A percentile compares a stretch with the other conserved stretches of the same genome.
Evolutionary conservation across 2,888 invertebrate species (phyloP).

Genomic region (Tetragnatha montana): DNA sequence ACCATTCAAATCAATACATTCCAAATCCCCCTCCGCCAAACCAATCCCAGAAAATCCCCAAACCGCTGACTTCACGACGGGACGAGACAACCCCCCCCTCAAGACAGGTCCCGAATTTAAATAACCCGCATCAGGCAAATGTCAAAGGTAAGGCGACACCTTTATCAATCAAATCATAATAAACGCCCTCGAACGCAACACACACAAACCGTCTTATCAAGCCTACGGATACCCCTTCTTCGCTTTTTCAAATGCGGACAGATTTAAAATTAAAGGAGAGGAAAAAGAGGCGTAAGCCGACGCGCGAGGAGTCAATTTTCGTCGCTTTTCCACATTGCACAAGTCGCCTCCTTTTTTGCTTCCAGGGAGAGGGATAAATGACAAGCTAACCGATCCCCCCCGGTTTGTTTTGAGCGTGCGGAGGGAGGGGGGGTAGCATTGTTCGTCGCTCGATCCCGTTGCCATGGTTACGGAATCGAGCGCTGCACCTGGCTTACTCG

Average conservation of each 20-base stretch:
- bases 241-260: not conserved
- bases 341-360: conserved; percentile 22
- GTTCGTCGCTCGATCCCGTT: conserved; percentile 62
- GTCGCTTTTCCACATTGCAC: conserved; percentile 15
- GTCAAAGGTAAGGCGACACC: not conserved
- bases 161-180: not conserved
- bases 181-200: not conserved
- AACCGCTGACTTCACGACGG: too few species aligned
- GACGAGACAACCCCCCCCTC: too few species aligned
- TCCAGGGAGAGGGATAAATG: conserved; percentile 40
- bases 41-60: too few species aligned
- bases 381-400: conserved; percentile 41
- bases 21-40: too few species aligned
- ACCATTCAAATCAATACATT: too few species aligned
- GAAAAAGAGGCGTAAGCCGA: conserved; percentile 1
- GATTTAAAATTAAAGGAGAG: not conserved
- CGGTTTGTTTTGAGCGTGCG: conserved; percentile 48
- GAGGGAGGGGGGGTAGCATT: conserved; percentile 37
- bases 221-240: not conserved
- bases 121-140: not conserved
- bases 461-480: conserved; percentile 56
- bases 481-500: conserved; percentile 55
- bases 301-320: conserved; percentile 31
- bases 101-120: not conserved
- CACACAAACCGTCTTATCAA: not conserved